A percentile compares a stretch with the other conserved stretches of the same genome.
These are phyloP conservation scores for Urophycis tenuis DNA, from an alignment of 2,797 vertebrate species.

Conservation along the genomic window DNA sequence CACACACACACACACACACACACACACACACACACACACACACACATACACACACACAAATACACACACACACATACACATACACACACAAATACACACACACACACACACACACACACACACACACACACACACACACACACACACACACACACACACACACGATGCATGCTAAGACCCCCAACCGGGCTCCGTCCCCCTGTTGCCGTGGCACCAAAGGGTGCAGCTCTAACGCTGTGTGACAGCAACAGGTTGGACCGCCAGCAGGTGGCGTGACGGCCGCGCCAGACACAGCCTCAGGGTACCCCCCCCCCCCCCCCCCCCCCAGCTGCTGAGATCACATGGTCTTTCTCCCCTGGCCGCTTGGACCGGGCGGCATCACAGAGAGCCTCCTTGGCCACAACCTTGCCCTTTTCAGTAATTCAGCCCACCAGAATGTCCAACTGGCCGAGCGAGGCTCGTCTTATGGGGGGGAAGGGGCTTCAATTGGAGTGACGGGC, in stretches of 20 bases:
- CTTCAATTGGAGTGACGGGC: conserved; percentile 59
- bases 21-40: too few species aligned
- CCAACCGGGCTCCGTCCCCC: too few species aligned
- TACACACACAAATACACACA: too few species aligned
- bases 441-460: conserved; percentile 45
- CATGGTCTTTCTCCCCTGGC: conserved; percentile 45
- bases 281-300: conserved; percentile 28
- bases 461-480: conserved; percentile 44
- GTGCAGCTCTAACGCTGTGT: neutral
- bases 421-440: conserved; percentile 64
- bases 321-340: conserved; percentile 49
- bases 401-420: conserved; percentile 66
- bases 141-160: too few species aligned
- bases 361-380: too few species aligned
- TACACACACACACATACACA: too few species aligned
- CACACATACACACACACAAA: too few species aligned
- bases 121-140: too few species aligned
- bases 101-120: too few species aligned
- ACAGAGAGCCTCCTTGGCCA: conserved; percentile 13
- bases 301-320: neutral
- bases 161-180: neutral
- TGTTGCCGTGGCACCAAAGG: neutral
- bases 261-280: conserved; percentile 34
- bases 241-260: conserved; percentile 2
- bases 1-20: too few species aligned